Evolutionary conservation across 2,797 vertebrate species (phyloP), one percentile per base, ranked within the genome.

Genomic region (Myoxocephalus aenaeus): DNA sequence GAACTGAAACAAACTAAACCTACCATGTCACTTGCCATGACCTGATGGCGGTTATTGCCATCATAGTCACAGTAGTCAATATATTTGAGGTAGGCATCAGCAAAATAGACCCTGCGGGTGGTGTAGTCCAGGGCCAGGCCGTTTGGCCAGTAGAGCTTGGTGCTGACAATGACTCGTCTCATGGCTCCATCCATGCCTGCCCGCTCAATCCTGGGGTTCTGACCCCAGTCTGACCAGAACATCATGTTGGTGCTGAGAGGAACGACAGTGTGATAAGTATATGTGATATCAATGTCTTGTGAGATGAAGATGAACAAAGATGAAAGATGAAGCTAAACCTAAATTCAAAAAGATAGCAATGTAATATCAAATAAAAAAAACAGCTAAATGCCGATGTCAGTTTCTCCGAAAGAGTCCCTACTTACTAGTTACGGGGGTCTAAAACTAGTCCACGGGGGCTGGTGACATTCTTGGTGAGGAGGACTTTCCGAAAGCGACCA

Each of bases 1-100:
- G 20, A 42, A 53, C 3, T 2, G 5, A 66, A 44, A 25, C 3
- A 51, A 75, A 65, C 3, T 59, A 42, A 36, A 91, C 96, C 90
- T 94, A 98, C 98, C 96, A 96, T 84, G 86, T 97, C 95, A 70
- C 97, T 97, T 56, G 97, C 97, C 90, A 99, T 88, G 88, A 97
- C 96, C 80, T 99, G 98, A 73, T 92, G 87, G 44, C 97, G 96
- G 87, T 97, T 95, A 6, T 94, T 95, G 79, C 98, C 98, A 63
- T 97, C 82, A 20, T 99, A 99, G 89, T 98, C 96, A 87, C 98
- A 99, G 81, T 96, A 98, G 92, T 99, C 96, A 0, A 99, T 97
- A 77, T 97, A 99, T 86, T 97, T 96, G 38, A 99, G 96, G 87
- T 98, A 97, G 70, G 96, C 96, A 38, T 99, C 97, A 63, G 96